These are phyloP conservation scores for Pteromalus puparum DNA, from an alignment of 1,140 invertebrate species.

Conservation along the genomic window DNA sequence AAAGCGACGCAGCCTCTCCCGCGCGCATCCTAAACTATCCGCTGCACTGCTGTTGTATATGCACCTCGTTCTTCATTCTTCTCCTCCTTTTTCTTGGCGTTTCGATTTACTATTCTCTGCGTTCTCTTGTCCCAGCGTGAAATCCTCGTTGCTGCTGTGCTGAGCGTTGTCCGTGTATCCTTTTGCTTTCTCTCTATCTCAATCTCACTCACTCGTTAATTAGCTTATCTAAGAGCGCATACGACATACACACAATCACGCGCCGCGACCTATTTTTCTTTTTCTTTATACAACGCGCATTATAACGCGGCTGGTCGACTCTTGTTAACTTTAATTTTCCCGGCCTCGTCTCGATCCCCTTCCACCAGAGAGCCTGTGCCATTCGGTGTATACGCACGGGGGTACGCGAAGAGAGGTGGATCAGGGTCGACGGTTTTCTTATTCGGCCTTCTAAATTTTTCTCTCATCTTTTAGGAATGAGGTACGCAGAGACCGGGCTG, in stretches of 20 bases:
- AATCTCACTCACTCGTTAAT: constrained; percentile 55
- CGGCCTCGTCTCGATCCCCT: constrained; percentile 33
- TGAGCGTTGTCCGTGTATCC: constrained; percentile 8
- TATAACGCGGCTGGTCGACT: constrained; percentile 28
- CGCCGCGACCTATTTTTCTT: constrained; percentile 25
- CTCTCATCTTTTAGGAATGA: background rate
- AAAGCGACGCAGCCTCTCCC: background rate
- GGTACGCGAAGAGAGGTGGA: background rate
- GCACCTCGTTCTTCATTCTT: constrained; percentile 21
- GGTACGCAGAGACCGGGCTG: background rate
- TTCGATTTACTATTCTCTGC: constrained; percentile 14
- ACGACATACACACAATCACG: constrained; percentile 47
- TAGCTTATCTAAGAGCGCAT: constrained; percentile 62
- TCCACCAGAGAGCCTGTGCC: background rate
- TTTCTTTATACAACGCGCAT: constrained; percentile 40
- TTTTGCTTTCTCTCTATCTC: background rate
- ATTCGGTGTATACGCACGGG: no score
- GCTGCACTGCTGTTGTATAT: background rate
- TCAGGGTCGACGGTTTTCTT: constrained; percentile 13
- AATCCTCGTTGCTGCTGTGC: constrained; percentile 40
- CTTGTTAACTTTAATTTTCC: constrained; percentile 29
- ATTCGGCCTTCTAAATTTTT: background rate
- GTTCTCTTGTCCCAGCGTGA: constrained; percentile 27
- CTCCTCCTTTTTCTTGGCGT: constrained; percentile 30
- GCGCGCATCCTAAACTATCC: background rate